Conservation (phyloP, 2,888 invertebrate genomes). For the Drosophila histrio region DNA sequence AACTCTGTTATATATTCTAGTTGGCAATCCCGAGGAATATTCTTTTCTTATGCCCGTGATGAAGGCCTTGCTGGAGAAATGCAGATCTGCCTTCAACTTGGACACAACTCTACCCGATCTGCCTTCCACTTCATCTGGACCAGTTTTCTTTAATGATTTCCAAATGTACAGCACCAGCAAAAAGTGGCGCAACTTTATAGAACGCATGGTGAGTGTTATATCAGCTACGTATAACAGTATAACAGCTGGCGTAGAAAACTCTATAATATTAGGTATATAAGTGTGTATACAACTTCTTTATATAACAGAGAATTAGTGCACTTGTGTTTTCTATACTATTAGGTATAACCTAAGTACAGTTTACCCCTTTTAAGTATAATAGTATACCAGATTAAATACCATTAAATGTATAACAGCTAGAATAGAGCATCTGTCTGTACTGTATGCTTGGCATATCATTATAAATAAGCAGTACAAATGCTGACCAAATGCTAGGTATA, state of each 20-base stretch:
- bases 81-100: constrained; percentile 82
- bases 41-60: constrained; percentile 87
- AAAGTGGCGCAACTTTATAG: constrained; percentile 86
- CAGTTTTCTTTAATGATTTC: constrained; percentile 87
- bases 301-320: no score
- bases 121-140: constrained; percentile 85
- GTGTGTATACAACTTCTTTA: no score
- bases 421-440: no score
- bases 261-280: neutral
- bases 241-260: neutral
- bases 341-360: no score
- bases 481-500: no score
- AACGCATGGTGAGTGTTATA: constrained; percentile 84
- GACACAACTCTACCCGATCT: constrained; percentile 84
- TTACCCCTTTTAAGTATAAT: no score
- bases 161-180: constrained; percentile 85
- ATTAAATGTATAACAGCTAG: no score
- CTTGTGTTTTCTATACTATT: no score
- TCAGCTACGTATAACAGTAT: neutral
- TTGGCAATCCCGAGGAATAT: constrained; percentile 86
- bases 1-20: constrained; percentile 62
- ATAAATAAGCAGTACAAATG: no score
- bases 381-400: no score
- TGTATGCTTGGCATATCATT: no score
- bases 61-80: constrained; percentile 87